Evolutionary conservation across 2,888 invertebrate species (phyloP).

Genomic region (Sesia bembeciformis): DNA sequence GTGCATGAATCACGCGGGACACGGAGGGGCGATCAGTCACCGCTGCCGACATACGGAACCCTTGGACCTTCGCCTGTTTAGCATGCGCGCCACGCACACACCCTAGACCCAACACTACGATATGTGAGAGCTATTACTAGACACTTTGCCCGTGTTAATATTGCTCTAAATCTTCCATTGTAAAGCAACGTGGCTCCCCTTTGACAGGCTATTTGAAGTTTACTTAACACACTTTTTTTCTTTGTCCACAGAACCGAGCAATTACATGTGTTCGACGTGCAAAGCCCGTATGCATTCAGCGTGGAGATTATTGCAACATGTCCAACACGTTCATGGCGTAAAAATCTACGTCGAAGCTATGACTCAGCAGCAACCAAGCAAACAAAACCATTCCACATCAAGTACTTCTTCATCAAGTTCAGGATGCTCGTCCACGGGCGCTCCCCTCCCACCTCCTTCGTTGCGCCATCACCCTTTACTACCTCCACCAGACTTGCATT

Average conservation of each 20-base stretch:
- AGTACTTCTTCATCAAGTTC: slow-evolving; percentile 75
- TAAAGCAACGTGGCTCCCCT: slow-evolving; percentile 29
- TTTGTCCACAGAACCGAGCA: slow-evolving; percentile 88
- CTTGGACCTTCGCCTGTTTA: slow-evolving; percentile 63
- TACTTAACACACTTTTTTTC: slow-evolving; percentile 20
- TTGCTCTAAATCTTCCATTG: slow-evolving; percentile 65
- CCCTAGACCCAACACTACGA: slow-evolving; percentile 71
- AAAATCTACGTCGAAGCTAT: slow-evolving; percentile 89
- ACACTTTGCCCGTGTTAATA: slow-evolving; percentile 73
- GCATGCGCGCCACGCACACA: slow-evolving; percentile 56
- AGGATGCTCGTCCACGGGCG: slow-evolving; percentile 67
- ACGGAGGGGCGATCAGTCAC: slow-evolving; percentile 71
- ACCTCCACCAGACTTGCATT: slow-evolving; percentile 83
- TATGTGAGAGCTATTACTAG: slow-evolving; percentile 75
- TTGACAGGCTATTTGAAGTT: slow-evolving; percentile 10
- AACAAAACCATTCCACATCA: slow-evolving; percentile 74
- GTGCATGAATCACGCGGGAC: slow-evolving; percentile 73
- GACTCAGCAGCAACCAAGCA: slow-evolving; percentile 47
- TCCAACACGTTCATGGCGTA: slow-evolving; percentile 94
- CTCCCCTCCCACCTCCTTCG: slow-evolving; percentile 75
- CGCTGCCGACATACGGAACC: slow-evolving; percentile 47
- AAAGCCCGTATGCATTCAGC: slow-evolving; percentile 94
- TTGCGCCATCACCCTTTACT: slow-evolving; percentile 79
- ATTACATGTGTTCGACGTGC: slow-evolving; percentile 95
- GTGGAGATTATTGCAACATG: slow-evolving; percentile 96